A percentile compares a stretch with the other conserved stretches of the same genome.
phyloP scores from a whole-genome alignment of 1,140 invertebrate species.

The Antheraea pernyi region DNA sequence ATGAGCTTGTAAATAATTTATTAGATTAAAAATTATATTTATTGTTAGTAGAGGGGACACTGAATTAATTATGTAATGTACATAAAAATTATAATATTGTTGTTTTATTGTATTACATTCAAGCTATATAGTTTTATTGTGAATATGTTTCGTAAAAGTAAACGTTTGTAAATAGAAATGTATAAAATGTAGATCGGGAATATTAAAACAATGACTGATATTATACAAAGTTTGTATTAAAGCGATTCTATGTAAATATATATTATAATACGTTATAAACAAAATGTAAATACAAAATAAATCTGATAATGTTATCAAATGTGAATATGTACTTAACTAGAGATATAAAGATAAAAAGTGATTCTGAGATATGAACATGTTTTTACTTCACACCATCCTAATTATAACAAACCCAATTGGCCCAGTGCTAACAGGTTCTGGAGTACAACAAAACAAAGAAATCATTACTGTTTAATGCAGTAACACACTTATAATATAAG shows the following conservation, averaged over 20 bases:
- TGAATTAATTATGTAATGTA: neutral
- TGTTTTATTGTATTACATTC: slow-evolving; percentile 49
- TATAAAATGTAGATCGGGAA: slow-evolving; percentile 10
- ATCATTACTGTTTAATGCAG: neutral
- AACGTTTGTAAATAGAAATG: slow-evolving; percentile 17
- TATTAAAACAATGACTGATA: slow-evolving; percentile 55
- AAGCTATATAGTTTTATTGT: slow-evolving; percentile 33
- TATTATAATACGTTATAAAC: slow-evolving; percentile 59
- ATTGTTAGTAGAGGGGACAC: slow-evolving; percentile 37
- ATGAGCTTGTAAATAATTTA: slow-evolving; percentile 77
- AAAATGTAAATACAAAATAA: slow-evolving; percentile 27
- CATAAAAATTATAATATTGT: slow-evolving; percentile 23
- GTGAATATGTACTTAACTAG: slow-evolving; percentile 54
- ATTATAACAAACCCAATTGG: neutral
- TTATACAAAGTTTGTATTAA: slow-evolving; percentile 35
- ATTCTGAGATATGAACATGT: slow-evolving; percentile 33
- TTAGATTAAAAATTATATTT: slow-evolving; percentile 53
- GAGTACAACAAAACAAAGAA: neutral
- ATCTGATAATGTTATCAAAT: slow-evolving; percentile 20
- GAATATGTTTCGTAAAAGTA: slow-evolving; percentile 19
- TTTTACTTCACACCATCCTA: neutral
- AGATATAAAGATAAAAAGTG: slow-evolving; percentile 39
- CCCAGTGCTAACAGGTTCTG: too few species aligned
- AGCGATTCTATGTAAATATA: slow-evolving; percentile 53
- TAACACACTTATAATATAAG: neutral